Base-by-base conservation (phyloP, 2,113 vertebrate genomes). In the Columba livia region DNA sequence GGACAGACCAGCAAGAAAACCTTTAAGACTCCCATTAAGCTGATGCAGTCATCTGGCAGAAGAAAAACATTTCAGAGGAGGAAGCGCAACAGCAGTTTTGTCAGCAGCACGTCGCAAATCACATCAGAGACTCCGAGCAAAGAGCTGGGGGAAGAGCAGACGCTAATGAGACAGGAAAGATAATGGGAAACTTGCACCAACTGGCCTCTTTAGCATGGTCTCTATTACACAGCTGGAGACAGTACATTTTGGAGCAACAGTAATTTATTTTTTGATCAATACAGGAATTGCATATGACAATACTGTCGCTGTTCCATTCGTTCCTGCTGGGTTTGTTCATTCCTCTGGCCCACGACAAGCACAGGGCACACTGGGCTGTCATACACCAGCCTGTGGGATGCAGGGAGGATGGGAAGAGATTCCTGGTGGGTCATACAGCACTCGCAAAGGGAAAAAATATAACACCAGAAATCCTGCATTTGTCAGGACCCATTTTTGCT, bases 221-320 rank as follows among this genome's bases (percentile, higher is more conserved):
- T 51, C 58, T 71, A 16, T 44, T 56, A 54, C 78, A 60, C 60
- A 91, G 81, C 85, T 91, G 91, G 67, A 84, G 58, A 58, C 17
- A 73, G 34, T 2, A 13, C 28, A 21, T 58, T 82, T 77, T 3
- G 1, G 42, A 89, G 80, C 54, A 25, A 10, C 2, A 8, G 64
- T 23, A 47, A 82, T 69, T 88, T 75, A 16, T 51, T 88, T 91
- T 91, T 70, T 32, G 20, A 74, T 73, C 56, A 10, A 24, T 36
- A 28, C 20, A 54, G 53, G 44, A 73, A n/a, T 56, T 70, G 85
- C 62, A 54, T 64, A 32, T 60, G 56, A 54, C 74, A 83, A 73
- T 8, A 6, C 6, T 9, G 19, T 25, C 0, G 1, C 36, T 51
- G 17, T 12, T 72, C 16, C 2, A 13, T 36, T 36, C n/a, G 4